Conservation (phyloP, 2,888 invertebrate genomes). For the Dromius quadrimaculatus region DNA sequence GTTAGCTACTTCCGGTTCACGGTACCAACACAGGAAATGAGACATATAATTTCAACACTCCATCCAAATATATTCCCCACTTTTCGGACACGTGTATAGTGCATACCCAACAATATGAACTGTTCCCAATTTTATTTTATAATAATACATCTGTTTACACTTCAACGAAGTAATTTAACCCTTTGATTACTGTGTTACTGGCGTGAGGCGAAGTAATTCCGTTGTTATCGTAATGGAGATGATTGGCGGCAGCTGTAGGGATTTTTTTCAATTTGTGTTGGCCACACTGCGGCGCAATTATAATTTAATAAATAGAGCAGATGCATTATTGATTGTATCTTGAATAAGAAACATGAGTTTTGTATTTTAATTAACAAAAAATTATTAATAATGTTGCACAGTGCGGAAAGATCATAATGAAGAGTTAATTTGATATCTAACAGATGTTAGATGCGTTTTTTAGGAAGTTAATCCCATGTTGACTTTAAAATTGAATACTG, state of each 20-base stretch:
- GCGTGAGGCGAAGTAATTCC: not conserved
- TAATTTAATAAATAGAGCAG: not conserved
- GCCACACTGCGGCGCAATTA: not conserved
- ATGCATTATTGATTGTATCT: not conserved
- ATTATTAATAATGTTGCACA: too few species aligned
- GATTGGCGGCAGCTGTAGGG: not conserved
- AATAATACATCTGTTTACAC: not conserved
- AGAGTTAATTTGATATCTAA: too few species aligned
- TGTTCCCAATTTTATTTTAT: not conserved
- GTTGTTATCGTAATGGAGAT: not conserved
- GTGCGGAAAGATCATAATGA: too few species aligned
- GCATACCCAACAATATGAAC: too few species aligned
- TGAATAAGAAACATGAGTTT: not conserved
- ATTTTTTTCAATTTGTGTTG: slow-evolving; percentile 1
- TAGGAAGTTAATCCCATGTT: too few species aligned
- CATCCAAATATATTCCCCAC: not conserved
- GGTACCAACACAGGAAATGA: not conserved
- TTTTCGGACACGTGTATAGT: not conserved
- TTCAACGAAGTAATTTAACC: not conserved
- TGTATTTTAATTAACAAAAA: not conserved
- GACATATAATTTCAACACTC: not conserved
- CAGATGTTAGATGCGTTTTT: too few species aligned
- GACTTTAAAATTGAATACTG: too few species aligned
- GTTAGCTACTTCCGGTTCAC: not conserved
- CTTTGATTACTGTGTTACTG: not conserved